Percentiles rank a stretch among this genome's conserved stretches.
These are phyloP conservation scores for Eupleurogrammus muticus DNA, from an alignment of 2,797 vertebrate species.

Conservation along the genomic window DNA sequence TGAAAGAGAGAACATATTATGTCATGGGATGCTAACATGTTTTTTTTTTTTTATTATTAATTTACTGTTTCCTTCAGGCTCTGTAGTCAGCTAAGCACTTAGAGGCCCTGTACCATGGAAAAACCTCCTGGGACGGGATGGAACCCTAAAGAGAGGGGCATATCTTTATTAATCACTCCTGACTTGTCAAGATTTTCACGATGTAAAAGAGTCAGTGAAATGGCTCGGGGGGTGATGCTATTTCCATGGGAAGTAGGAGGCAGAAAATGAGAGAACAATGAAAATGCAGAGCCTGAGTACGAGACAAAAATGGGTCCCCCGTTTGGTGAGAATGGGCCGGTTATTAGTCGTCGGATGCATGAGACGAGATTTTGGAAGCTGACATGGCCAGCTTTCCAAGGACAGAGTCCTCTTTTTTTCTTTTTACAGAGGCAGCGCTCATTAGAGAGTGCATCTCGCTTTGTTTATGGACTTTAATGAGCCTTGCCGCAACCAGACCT, in stretches of 20 bases:
- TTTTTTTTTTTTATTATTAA: slow-evolving; percentile 38
- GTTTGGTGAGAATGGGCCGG: slow-evolving; percentile 64
- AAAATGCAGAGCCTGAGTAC: slow-evolving; percentile 42
- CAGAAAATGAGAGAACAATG: slow-evolving; percentile 61
- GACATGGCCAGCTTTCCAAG: slow-evolving; percentile 77
- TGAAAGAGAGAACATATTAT: slow-evolving; percentile 36
- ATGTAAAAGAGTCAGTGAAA: slow-evolving; percentile 48
- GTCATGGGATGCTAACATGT: slow-evolving; percentile 33
- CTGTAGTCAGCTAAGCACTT: slow-evolving; percentile 47
- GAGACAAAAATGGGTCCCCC: slow-evolving; percentile 37
- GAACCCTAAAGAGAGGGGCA: slow-evolving; percentile 25
- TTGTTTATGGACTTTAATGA: slow-evolving; percentile 86
- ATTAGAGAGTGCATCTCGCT: slow-evolving; percentile 79
- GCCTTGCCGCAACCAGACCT: slow-evolving; percentile 66
- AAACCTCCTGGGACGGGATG: slow-evolving; percentile 57
- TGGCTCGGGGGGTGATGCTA: slow-evolving; percentile 37
- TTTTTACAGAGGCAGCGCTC: slow-evolving; percentile 71
- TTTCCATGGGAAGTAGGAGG: slow-evolving; percentile 69
- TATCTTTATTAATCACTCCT: slow-evolving; percentile 64
- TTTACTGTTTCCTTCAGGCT: slow-evolving; percentile 44
- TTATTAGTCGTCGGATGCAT: slow-evolving; percentile 70
- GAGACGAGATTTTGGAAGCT: slow-evolving; percentile 57
- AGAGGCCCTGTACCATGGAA: slow-evolving; percentile 56
- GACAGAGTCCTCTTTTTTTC: slow-evolving; percentile 78
- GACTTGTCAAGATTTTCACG: slow-evolving; percentile 46